phyloP scores from a whole-genome alignment of 2,113 vertebrate species.

The Sisor rabdophorus region DNA sequence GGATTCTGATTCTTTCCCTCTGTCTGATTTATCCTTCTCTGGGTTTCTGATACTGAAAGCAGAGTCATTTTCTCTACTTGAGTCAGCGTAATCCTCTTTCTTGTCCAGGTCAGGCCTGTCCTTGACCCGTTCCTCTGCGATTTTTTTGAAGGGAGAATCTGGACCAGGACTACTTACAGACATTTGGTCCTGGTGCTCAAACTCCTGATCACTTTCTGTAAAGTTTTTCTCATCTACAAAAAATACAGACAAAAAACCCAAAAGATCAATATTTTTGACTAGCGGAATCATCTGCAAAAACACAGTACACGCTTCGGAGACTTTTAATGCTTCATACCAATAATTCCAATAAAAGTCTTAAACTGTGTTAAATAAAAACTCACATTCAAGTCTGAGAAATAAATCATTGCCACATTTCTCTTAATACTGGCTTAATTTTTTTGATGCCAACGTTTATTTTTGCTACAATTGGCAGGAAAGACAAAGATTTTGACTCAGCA shows the following conservation, averaged over 20 bases:
- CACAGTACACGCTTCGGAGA: neutral
- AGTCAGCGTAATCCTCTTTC: slow-evolving; percentile 56
- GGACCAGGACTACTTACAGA: slow-evolving; percentile 54
- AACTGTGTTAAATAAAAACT: too few relatives aligned
- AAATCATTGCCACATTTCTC: slow-evolving; percentile 3
- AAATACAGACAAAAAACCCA: neutral
- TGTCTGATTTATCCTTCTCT: slow-evolving; percentile 74
- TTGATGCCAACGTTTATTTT: slow-evolving; percentile 8
- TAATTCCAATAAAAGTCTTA: too few relatives aligned
- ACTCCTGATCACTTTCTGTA: slow-evolving; percentile 76
- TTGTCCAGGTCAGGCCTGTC: slow-evolving; percentile 63
- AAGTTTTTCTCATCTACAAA: slow-evolving; percentile 73
- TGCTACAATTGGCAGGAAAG: slow-evolving; percentile 5
- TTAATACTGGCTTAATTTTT: neutral
- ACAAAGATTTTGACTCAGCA: neutral
- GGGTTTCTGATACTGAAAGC: slow-evolving; percentile 56
- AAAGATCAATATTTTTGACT: neutral
- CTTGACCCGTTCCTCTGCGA: slow-evolving; percentile 62
- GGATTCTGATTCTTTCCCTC: slow-evolving; percentile 54
- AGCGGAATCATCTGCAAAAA: too few relatives aligned
- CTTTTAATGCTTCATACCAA: neutral
- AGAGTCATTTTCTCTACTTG: slow-evolving; percentile 57
- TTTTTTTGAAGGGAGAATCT: slow-evolving; percentile 57
- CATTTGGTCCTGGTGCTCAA: slow-evolving; percentile 73
- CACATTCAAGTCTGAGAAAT: slow-evolving; percentile 4